phyloP scores from a whole-genome alignment of 2,888 invertebrate species.

The Lamellibrachia columna region DNA sequence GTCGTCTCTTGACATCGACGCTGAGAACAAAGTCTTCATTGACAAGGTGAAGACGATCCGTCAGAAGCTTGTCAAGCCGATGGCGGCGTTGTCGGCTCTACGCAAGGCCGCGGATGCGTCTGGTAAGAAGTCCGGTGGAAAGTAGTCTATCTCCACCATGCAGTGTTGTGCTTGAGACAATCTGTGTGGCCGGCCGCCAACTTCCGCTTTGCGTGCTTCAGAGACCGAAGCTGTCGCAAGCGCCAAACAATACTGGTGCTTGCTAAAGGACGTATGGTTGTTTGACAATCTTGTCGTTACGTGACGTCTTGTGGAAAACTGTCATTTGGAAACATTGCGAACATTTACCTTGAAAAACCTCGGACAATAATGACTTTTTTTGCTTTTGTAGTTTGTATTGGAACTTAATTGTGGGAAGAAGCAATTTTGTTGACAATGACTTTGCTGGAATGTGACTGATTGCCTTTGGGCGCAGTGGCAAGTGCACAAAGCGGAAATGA shows the following conservation, averaged over 20 bases:
- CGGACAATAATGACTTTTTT: background rate
- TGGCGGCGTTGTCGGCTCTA: constrained; percentile 54
- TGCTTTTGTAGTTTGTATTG: background rate
- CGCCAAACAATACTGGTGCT: background rate
- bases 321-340: background rate
- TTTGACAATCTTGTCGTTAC: background rate
- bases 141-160: background rate
- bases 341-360: background rate
- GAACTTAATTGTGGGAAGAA: background rate
- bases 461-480: background rate
- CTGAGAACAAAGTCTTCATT: constrained; percentile 58
- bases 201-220: constrained; percentile 14
- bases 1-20: constrained; percentile 55
- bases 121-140: constrained; percentile 29
- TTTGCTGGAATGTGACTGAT: background rate
- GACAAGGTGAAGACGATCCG: constrained; percentile 51
- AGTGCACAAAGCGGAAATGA: constrained; percentile 1
- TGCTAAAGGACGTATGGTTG: background rate
- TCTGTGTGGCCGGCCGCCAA: background rate
- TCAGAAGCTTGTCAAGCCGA: constrained; percentile 51
- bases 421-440: background rate
- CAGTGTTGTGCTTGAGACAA: background rate
- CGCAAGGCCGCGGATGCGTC: constrained; percentile 30
- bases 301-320: background rate
- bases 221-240: background rate